Evolutionary conservation across 1,140 invertebrate genomes (phyloP).

Genomic region (Rhyzopertha dominica): DNA sequence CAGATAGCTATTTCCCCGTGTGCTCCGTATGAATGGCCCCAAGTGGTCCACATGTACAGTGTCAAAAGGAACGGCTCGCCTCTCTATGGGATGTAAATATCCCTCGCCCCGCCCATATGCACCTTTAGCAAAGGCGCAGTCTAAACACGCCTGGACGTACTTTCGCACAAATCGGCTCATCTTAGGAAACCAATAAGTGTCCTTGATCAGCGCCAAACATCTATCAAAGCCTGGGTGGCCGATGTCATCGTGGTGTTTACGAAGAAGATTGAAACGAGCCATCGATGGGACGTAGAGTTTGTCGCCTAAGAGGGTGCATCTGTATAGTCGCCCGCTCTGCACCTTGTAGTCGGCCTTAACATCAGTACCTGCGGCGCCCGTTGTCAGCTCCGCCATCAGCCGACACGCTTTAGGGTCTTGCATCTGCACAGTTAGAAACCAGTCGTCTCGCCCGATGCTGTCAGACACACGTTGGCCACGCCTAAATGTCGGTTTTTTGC

Average conservation of each 20-base stretch:
- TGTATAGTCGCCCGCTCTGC: too few relatives aligned
- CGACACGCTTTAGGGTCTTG: too few relatives aligned
- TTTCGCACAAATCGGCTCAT: constrained; percentile 25
- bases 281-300: not conserved
- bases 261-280: constrained; percentile 1
- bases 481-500: too few relatives aligned
- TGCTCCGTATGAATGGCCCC: constrained; percentile 27
- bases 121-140: constrained; percentile 32
- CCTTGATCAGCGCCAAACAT: constrained; percentile 11
- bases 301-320: not conserved
- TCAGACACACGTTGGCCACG: too few relatives aligned
- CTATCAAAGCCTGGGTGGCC: constrained; percentile 27
- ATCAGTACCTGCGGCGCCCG: too few relatives aligned
- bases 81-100: constrained; percentile 15
- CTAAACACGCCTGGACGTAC: constrained; percentile 34
- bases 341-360: too few relatives aligned
- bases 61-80: constrained; percentile 19
- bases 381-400: too few relatives aligned
- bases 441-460: too few relatives aligned
- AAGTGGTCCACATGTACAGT: constrained; percentile 33
- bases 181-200: constrained; percentile 25
- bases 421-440: too few relatives aligned
- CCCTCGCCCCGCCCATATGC: constrained; percentile 23
- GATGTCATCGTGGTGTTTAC: constrained; percentile 28
- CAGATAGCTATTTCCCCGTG: constrained; percentile 29